Evolutionary conservation across 1,140 invertebrate genomes (phyloP), one percentile per base, ranked within the genome.

Genomic region (Gonioctena quinquepunctata): DNA sequence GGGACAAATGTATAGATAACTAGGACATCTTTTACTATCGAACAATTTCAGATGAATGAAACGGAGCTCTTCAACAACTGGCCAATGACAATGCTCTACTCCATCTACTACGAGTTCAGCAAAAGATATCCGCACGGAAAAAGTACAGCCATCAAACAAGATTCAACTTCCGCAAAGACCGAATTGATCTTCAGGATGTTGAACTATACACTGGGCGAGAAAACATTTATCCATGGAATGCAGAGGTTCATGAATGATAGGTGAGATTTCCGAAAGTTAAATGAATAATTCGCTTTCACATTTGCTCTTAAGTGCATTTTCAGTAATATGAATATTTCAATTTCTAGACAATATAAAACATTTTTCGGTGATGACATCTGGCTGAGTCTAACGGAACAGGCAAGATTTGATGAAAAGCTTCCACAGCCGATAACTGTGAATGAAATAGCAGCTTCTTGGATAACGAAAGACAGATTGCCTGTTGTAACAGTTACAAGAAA

Each of bases 151-250:
- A 91, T 92, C 82, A 91, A 91, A 76, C 88, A 91, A 73, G 90
- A 92, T 77, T 90, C 89, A 0, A 86, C 86, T 3, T 89, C 87
- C 23, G 88, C 88, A 6, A 91, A 92, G 83, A 90, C 92, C n/a
- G 94, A 94, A 69, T 86, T 96, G n/a, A 86, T 98, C 7, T 93
- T 98, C 76, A 86, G 96, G 48, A 98, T 98, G 96, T 90, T 98
- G 79, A 92, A 94, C 76, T 91, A 92, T 74, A 95, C 94, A 3
- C 84, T 98, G 5, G 93, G 94, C 3, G 88, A 90, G 56, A 83
- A 88, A 3, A 91, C 91, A 0, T 97, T 98, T 81, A 90, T 88
- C 73, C 87, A 87, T 70, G 94, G 92, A 11, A 78, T 97, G 33
- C 87, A 88, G 69, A 89, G 86, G 69, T 93, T 94, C 76, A 85